Percentiles rank a stretch among this genome's conserved stretches.
These are phyloP conservation scores for Sander vitreus DNA, from an alignment of 2,113 vertebrate species.

Conservation along the genomic window DNA sequence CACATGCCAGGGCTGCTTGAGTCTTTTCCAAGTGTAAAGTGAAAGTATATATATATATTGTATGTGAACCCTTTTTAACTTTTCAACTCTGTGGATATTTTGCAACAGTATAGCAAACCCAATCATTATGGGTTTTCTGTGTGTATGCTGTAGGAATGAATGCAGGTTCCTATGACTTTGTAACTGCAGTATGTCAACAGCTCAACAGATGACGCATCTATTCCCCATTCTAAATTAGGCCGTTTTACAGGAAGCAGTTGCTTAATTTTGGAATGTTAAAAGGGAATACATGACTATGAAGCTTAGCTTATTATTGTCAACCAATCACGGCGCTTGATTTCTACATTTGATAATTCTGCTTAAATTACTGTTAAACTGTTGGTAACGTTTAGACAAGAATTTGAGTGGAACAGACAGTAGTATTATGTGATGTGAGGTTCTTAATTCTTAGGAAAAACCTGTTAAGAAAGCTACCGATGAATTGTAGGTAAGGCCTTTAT, in stretches of 20 bases:
- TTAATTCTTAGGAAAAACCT: slow-evolving; percentile 7
- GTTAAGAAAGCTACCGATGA: not conserved
- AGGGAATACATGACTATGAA: slow-evolving; percentile 60
- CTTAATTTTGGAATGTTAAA: slow-evolving; percentile 68
- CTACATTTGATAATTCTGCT: slow-evolving; percentile 12
- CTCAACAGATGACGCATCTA: slow-evolving; percentile 70
- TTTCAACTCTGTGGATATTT: slow-evolving; percentile 52
- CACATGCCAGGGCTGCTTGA: slow-evolving; percentile 26
- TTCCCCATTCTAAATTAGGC: slow-evolving; percentile 69
- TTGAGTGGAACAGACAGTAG: not conserved
- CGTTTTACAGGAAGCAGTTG: slow-evolving; percentile 74
- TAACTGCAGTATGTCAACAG: slow-evolving; percentile 56
- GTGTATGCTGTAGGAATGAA: slow-evolving; percentile 51
- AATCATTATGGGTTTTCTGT: slow-evolving; percentile 67
- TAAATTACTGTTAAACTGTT: slow-evolving; percentile 10
- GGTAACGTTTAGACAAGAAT: not conserved
- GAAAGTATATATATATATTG: not conserved
- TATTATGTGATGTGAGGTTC: not conserved
- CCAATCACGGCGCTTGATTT: slow-evolving; percentile 28
- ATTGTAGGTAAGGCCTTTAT: not conserved
- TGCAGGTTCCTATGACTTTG: slow-evolving; percentile 53
- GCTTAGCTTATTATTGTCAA: slow-evolving; percentile 47
- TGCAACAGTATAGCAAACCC: slow-evolving; percentile 46
- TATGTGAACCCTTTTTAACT: slow-evolving; percentile 50
- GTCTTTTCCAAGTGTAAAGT: slow-evolving; percentile 24